These are phyloP conservation scores for Macrotrachela quadricornifera DNA, from an alignment of 1,140 invertebrate genomes.

Conservation along the genomic window DNA sequence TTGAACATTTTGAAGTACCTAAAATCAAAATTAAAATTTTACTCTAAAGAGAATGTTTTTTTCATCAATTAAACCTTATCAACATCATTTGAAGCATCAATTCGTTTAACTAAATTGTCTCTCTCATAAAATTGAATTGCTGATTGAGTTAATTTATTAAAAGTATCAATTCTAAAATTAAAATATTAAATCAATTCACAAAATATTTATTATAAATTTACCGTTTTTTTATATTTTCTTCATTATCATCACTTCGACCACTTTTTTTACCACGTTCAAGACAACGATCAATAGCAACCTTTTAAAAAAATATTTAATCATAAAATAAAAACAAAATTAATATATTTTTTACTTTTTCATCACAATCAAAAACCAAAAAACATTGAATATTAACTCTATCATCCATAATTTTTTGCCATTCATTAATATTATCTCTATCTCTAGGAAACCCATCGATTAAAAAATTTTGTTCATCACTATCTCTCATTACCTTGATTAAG, in stretches of 20 bases:
- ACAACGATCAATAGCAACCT: constrained; percentile 58
- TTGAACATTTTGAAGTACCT: too few relatives aligned
- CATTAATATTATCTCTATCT: constrained; percentile 83
- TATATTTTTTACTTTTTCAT: constrained; percentile 38
- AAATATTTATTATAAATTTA: constrained; percentile 4
- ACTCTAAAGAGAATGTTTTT: too few relatives aligned
- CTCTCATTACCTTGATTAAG: constrained; percentile 44
- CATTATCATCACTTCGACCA: constrained; percentile 80
- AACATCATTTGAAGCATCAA: constrained; percentile 43
- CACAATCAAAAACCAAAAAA: constrained; percentile 80
- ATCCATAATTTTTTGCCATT: constrained; percentile 67
- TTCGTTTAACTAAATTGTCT: constrained; percentile 46
- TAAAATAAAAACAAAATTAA: not conserved
- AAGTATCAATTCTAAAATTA: constrained; percentile 58
- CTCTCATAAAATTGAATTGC: constrained; percentile 67
- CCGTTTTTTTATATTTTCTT: constrained; percentile 66
- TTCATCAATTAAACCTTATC: too few relatives aligned
- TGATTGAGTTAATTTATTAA: constrained; percentile 67
- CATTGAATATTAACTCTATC: constrained; percentile 62
- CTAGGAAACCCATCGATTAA: constrained; percentile 94
- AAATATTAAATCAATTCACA: not conserved
- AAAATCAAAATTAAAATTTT: too few relatives aligned
- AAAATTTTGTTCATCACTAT: constrained; percentile 46
- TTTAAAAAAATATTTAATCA: constrained; percentile 10
- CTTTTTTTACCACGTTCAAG: constrained; percentile 51